These are phyloP conservation scores for Girardinus metallicus DNA, from an alignment of 2,797 vertebrate genomes.

Conservation along the genomic window DNA sequence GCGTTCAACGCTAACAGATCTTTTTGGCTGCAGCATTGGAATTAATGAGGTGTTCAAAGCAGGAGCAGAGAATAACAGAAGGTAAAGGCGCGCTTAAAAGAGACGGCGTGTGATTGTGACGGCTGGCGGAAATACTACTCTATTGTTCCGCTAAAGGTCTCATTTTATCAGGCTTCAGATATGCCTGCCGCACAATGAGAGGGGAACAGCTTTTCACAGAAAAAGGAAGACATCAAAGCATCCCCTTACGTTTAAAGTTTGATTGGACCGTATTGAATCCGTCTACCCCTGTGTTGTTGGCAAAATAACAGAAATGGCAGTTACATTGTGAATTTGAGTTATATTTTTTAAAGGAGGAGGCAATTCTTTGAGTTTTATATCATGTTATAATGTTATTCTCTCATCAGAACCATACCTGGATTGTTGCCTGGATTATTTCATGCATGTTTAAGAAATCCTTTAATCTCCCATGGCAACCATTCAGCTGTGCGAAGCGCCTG, in stretches of 20 bases:
- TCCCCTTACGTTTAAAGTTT: constrained; percentile 16
- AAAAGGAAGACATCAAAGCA: constrained; percentile 47
- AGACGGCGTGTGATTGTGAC: constrained; percentile 33
- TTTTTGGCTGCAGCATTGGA: constrained; percentile 12
- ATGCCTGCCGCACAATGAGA: constrained; percentile 32
- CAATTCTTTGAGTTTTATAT: no score
- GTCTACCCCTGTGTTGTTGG: neutral
- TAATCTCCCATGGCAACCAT: no score
- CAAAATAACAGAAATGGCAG: neutral
- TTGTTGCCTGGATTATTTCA: no score
- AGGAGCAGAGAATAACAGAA: constrained; percentile 18
- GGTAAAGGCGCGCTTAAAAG: constrained; percentile 33
- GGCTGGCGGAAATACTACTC: constrained; percentile 22
- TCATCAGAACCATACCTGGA: no score
- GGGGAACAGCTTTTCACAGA: constrained; percentile 45
- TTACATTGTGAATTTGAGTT: neutral
- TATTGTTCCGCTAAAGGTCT: constrained; percentile 45
- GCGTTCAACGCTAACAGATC: constrained; percentile 40
- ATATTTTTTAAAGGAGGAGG: neutral
- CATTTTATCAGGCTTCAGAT: constrained; percentile 27
- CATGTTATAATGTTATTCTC: no score
- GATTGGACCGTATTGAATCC: constrained; percentile 8
- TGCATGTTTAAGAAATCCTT: no score
- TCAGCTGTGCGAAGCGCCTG: no score
- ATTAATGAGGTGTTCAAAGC: constrained; percentile 66